Evolutionary conservation across 2,797 vertebrate species (phyloP).

Genomic region (Syngnathus acus): DNA sequence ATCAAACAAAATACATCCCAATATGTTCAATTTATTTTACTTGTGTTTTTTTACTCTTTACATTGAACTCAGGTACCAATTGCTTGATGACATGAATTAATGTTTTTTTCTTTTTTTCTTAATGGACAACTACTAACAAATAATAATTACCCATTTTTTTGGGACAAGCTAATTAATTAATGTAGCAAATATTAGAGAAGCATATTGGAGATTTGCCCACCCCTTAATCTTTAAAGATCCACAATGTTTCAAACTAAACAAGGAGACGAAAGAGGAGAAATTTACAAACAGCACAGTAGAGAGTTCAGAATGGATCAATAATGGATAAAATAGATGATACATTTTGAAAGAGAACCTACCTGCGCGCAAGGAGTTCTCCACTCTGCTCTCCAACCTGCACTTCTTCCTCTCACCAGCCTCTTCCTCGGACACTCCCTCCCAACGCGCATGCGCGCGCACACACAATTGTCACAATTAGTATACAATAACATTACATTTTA

Average conservation of each 20-base stretch:
- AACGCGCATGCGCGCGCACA: background rate
- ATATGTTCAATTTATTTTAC: no score
- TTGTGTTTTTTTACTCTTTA: background rate
- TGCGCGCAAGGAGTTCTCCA: conserved; percentile 2
- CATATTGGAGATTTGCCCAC: background rate
- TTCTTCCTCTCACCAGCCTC: conserved; percentile 19
- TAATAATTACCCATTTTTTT: no score
- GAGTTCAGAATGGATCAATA: background rate
- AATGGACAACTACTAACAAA: background rate
- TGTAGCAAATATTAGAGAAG: background rate
- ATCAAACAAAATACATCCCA: background rate
- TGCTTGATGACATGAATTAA: background rate
- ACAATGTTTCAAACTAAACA: no score
- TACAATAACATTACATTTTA: no score
- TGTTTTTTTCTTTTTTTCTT: background rate
- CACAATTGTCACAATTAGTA: background rate
- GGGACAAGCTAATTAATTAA: background rate
- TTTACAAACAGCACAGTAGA: background rate
- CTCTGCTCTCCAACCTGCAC: conserved; percentile 27
- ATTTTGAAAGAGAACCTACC: background rate
- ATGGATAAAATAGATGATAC: background rate
- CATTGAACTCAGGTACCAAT: background rate
- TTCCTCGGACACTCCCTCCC: background rate
- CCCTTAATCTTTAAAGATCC: background rate
- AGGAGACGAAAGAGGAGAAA: background rate